Evolutionary conservation across 2,113 vertebrate species (phyloP), one percentile per base, ranked within the genome.

Genomic region (Poeciliopsis occidentalis): DNA sequence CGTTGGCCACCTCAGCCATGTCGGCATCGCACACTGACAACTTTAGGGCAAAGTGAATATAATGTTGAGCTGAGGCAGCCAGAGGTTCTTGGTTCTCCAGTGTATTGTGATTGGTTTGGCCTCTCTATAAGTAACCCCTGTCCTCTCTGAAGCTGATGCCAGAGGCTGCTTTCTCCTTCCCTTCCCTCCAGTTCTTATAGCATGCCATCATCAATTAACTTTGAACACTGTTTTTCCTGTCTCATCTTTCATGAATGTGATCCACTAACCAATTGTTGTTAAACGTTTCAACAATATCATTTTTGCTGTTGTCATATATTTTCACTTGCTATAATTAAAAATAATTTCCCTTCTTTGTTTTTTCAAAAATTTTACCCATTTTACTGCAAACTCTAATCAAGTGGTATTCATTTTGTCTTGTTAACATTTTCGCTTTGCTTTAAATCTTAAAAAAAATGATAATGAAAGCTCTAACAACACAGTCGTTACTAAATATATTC

Each of bases 121-220:
- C 73, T 93, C 76, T 41, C 79, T 94, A 90, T 88, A 74, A 79
- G 95, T 96, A 96, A 96, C 95, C 92, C 76, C 92, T 91, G 84
- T 96, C 92, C 90, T 92, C 92, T 96, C 96, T 98, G 97, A 99
- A 97, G 97, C 97, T 99, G 98, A 95, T 98, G 97, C 97, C 97
- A 93, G 97, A 96, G 96, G 97, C 96, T 98, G 97, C 94, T 94
- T 89, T 95, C 82, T 61, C 92, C 79, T 88, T 89, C 86, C 89
- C 73, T 71, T 31, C 74, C 74, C 78, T 78, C 60, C 86, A 85
- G 79, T 67, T 69, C 81, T 79, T 80, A 19, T 73, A 75, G 92
- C 93, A 92, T 92, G 93, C 69, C 77, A 72, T 34, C 6, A 67
- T 30, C 75, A 17, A 8, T 73, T 44, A 32, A 66, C 81, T 75